A percentile compares a stretch with the other conserved stretches of the same genome.
Evolutionary conservation across 2,113 vertebrate species (phyloP).

Genomic region (Okapia johnstoni): DNA sequence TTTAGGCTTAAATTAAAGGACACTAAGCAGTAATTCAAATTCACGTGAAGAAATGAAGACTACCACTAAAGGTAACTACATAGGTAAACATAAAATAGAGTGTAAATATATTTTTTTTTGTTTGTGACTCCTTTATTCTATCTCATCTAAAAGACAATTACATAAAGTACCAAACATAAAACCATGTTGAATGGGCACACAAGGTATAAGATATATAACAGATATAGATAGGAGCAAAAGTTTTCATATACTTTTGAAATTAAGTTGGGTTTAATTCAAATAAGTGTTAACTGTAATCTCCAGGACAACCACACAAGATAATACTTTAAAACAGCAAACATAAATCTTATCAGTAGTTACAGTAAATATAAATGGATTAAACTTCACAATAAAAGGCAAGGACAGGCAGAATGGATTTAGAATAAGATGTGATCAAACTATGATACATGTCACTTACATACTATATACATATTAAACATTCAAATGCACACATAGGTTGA

Average conservation of each 20-base stretch:
- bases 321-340: background rate
- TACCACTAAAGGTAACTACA: no score
- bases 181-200: no score
- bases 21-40: no score
- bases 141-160: no score
- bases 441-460: background rate
- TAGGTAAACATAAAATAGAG: no score
- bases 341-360: background rate
- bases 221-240: background rate
- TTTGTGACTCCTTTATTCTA: no score
- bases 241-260: background rate
- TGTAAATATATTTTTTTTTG: no score
- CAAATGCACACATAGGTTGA: background rate
- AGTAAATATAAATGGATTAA: background rate
- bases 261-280: background rate
- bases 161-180: no score
- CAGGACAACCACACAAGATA: background rate
- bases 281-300: background rate
- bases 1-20: no score
- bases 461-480: background rate
- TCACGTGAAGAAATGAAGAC: no score
- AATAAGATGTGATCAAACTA: background rate
- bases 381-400: background rate
- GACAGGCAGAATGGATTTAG: background rate
- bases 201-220: background rate